Evolutionary conservation across 2,113 vertebrate genomes (phyloP), one percentile per base, ranked within the genome.

Genomic region (Eretmochelys imbricata): DNA sequence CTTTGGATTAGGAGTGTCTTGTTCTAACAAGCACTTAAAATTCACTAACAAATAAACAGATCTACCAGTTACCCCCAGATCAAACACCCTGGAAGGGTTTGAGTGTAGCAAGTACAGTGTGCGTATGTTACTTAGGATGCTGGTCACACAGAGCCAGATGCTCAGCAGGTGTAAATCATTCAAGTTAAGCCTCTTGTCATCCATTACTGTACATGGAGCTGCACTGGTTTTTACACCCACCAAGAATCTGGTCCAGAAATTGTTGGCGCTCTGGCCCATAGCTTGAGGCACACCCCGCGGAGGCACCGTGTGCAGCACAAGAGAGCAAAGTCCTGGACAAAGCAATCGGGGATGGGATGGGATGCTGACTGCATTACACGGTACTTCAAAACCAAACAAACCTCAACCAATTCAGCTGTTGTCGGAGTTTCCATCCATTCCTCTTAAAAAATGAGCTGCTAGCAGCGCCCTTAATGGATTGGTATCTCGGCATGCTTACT

Each of bases 391-490:
- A 24, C 0, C 5, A 16, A 57, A 83, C 55, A 10, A 7, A 0
- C 10, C 6, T 81, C 46, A n/a, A 78, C 55, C 46, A 1, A 29
- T 35, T 57, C 3, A 42, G 72, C 69, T 85, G 19, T 76, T 42
- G 14, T 24, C 49, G n/a, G 29, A n/a, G 12, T 65, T 78, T 89
- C 84, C 24, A 80, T 5, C 42, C 78, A 46, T 42, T 84, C 35
- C 72, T 65, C 55, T 50, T 22, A 4, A 25, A 42, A 78, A 69
- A 80, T 62, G 88, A 89, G 38, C 53, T 90, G 76, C 89, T 88
- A 69, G 91, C 93, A 93, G 88, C 78, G 85, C 82, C 90, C 17
- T 87, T 93, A 78, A 82, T 12, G 91, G 90, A 85, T 49, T 46
- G 1, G 4, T 54, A 81, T 62, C 90, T 82, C 95, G 80, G 93